Conservation (phyloP, 2,113 vertebrate species). For the Pseudorhombus dupliciocellatus region DNA sequence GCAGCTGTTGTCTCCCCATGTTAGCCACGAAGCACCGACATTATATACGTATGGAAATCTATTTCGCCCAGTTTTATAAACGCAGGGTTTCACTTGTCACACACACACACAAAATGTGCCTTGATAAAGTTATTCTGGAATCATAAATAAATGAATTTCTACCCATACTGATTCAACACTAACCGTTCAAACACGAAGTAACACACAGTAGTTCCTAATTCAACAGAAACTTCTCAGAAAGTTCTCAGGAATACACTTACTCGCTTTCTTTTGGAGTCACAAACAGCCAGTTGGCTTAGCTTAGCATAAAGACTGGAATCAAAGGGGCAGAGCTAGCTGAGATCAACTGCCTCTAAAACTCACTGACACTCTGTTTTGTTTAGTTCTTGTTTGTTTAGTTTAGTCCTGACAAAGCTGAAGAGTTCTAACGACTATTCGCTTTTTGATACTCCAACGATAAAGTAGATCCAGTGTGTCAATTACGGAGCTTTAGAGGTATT, state of each 20-base stretch:
- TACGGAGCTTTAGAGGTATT: not conserved
- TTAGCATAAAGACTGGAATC: constrained; percentile 11
- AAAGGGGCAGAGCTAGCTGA: not conserved
- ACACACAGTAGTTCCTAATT: not conserved
- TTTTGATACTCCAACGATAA: no score
- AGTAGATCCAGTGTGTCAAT: not conserved
- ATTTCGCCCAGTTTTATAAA: constrained; percentile 59
- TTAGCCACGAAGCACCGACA: constrained; percentile 38
- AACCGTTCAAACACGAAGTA: constrained; percentile 3
- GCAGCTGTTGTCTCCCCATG: constrained; percentile 37
- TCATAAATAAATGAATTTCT: not conserved
- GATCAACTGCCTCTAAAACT: not conserved
- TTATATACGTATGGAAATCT: constrained; percentile 35
- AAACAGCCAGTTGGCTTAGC: not conserved
- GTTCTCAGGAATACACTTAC: not conserved
- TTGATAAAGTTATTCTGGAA: constrained; percentile 68
- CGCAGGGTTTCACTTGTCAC: constrained; percentile 41
- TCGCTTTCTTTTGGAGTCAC: not conserved
- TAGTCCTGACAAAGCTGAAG: no score
- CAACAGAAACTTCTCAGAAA: not conserved
- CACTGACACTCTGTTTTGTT: not conserved
- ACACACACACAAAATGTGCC: constrained; percentile 73
- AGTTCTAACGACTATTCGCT: no score
- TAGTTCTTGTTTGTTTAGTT: not conserved
- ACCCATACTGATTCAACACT: constrained; percentile 13